Base-by-base conservation (phyloP, 2,113 vertebrate genomes). In the Typhlomys cinereus region DNA sequence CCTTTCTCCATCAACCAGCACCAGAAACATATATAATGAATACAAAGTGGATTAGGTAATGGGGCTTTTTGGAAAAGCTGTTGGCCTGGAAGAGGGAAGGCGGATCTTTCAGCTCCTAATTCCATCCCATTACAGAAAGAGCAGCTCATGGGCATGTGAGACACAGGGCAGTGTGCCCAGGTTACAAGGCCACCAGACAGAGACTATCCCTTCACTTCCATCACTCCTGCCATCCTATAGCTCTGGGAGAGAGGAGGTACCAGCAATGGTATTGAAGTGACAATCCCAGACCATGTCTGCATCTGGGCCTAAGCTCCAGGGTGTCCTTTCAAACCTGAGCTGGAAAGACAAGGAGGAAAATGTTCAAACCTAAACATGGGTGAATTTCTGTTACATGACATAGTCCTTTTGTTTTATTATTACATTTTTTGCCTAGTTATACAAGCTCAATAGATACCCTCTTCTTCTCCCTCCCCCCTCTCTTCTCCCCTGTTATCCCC, bases 251-350 rank as follows among this genome's bases (percentile, higher is more conserved):
- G 69, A 70, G 34, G 5, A 10, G 17, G 0, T 21, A 36, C 59
- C n/a, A 54, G 7, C 0, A 12, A 9, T 27, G 7, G 20, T 27
- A 50, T 13, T n/a, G n/a, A n/a, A 34, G 5, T 15, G 14, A 61
- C 78, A 70, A 69, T n/a, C 44, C 78, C 5, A 48, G 27, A 31
- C 21, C 34, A 59, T 9, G 7, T 2, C 25, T 17, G 4, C 31
- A 13, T 57, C 66, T 50, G 0, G 14, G 4, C 44, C 34, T 39
- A 36, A 13, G 9, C 14, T 48, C 46, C 46, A 2, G 4, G 75
- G 14, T 82, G 46, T 23, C 39, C 34, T 6, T 18, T 54, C 75
- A 44, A 25, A 13, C 31, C 4, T 14, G 14, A 86, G n/a, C 27
- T 54, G 14, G 23, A 69, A 84, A 87, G 23, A 64, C 20, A 7